Base-by-base conservation (phyloP, 2,888 invertebrate genomes). In the Mechanitis messenoides region DNA sequence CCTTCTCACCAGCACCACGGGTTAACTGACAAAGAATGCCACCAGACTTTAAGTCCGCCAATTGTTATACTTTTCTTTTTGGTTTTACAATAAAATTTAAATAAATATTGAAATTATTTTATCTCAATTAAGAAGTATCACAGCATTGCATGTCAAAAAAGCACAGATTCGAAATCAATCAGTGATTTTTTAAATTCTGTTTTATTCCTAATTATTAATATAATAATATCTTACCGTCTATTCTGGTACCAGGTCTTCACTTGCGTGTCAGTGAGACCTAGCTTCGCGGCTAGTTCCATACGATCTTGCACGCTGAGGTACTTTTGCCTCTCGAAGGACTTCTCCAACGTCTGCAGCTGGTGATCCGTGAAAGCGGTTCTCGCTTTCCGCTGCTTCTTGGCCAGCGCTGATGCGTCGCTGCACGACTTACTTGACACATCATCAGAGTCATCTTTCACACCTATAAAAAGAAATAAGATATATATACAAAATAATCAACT, bases 241-340 rank as follows among this genome's bases (percentile, higher is more conserved):
- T 99, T 99, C 87, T 99, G 98, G 88, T 99, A 99, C 99, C 99
- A 99, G 75, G 99, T 99, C 90, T 99, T 99, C 81, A 99, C 99
- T 92, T 99, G 99, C 58, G 99, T 99, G 87, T 99, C 99, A 53
- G 97, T 98, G 63, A 99, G 92, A 75, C 97, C 96, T 74, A 99
- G 91, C 89, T 97, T 97, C 63, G 97, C 96, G 0, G 99, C 99
- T 75, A 99, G 90, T 88, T 99, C 99, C 97, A 99, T 98, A 71
- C 99, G 92, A 84, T 99, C 98, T 82, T 98, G 99, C 38, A 98
- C 97, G 80, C 96, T 97, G 69, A 98, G 93, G 91, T 98, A 98
- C 88, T 98, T 98, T 89, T 98, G 98, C 68, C 97, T 91, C 88
- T 98, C 98, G 86, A 99, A 99, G 71, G 96, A 97, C 86, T 98